Conservation (phyloP, 2,113 vertebrate genomes). For the Pygoscelis adeliae region DNA sequence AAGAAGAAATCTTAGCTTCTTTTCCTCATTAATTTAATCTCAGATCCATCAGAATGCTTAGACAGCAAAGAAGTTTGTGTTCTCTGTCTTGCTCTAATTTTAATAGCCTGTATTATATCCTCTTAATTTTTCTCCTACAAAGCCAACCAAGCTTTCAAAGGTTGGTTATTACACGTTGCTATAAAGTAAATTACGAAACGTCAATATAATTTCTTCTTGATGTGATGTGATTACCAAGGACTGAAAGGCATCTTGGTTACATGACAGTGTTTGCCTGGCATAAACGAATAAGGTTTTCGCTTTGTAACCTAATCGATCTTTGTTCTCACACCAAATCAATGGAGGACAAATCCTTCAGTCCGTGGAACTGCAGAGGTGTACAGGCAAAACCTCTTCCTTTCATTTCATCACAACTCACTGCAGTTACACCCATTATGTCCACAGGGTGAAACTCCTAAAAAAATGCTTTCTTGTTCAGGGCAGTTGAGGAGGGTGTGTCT, state of each 20-base stretch:
- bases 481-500: rapidly evolving
- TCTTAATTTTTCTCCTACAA: not conserved
- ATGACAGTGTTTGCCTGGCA: not conserved
- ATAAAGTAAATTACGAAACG: not conserved
- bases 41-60: not conserved
- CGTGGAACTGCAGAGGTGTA: not conserved
- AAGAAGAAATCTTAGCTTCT: not conserved
- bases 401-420: not conserved
- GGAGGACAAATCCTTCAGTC: not conserved
- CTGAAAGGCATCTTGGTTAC: not conserved
- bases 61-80: not conserved
- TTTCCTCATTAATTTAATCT: not conserved
- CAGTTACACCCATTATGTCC: rapidly evolving
- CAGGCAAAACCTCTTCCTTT: not conserved
- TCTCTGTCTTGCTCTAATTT: not conserved
- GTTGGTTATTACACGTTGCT: not conserved
- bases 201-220: not conserved
- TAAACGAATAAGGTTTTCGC: not conserved
- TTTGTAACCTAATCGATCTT: not conserved
- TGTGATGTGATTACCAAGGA: not conserved
- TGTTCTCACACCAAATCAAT: not conserved
- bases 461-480: not conserved
- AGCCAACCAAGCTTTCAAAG: not conserved
- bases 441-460: not conserved
- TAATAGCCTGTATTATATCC: not conserved